Evolutionary conservation across 2,113 vertebrate genomes (phyloP), one percentile per base, ranked within the genome.

Genomic region (Hippocampus abdominalis): DNA sequence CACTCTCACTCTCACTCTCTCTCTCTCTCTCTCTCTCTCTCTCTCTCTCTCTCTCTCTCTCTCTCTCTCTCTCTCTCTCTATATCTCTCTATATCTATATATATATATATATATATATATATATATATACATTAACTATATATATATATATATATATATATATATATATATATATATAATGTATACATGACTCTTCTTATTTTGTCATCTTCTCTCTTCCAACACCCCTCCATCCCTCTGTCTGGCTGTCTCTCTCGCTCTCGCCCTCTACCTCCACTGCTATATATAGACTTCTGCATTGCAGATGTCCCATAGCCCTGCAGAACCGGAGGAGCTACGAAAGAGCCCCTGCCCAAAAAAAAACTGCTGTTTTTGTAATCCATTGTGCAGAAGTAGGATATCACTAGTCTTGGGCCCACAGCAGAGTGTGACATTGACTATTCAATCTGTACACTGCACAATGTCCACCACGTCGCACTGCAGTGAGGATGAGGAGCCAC

Each of bases 251-350:
- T 63, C n/a, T 40, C 73, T 53, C 66, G 20, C 74, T 59, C 81
- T 78, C 81, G 74, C 76, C 71, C 74, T 76, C 42, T 79, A 81
- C 80, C 84, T 86, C 79, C 71, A 76, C 70, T 80, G 83, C 91
- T 92, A 93, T 91, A 92, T 91, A 88, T 92, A 92, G 90, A 91
- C 82, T 90, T 89, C 91, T 92, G 91, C 92, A 93, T 92, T 93
- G 92, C 92, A 92, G 92, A 92, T 92, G 87, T 92, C 91, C 87
- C 89, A 85, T 64, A 86, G 85, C 85, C 80, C 88, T 74, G 85
- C 83, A 88, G 87, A 87, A 81, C 68, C 84, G 75, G 77, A 75
- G 72, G 76, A 87, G 80, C 79, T 76, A 49, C 69, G 79, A 66
- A 86, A 51, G 65, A 81, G 72, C 42, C 72, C 66, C 70, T 69